A percentile compares a stretch with the other conserved stretches of the same genome.
Evolutionary conservation across 1,140 invertebrate genomes (phyloP).

Genomic region (Drosophila ogumai): DNA sequence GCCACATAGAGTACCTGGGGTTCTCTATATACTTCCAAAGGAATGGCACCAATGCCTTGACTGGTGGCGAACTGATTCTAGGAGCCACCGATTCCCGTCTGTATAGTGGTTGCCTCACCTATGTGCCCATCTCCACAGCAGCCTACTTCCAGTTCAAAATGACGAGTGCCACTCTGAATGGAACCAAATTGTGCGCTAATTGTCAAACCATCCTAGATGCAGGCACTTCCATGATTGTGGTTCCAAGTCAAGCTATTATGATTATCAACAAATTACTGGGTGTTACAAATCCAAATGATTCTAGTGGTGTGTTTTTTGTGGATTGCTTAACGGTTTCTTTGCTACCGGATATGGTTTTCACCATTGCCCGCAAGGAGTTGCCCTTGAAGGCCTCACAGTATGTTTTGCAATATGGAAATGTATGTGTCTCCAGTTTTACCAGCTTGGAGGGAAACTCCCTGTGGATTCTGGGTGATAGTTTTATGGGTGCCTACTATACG

Average conservation of each 20-base stretch:
- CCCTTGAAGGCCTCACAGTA: constrained; percentile 42
- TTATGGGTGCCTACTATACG: constrained; percentile 49
- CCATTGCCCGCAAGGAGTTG: constrained; percentile 59
- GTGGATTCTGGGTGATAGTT: constrained; percentile 49
- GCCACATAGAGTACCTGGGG: constrained; percentile 90
- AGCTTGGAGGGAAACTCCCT: constrained; percentile 86
- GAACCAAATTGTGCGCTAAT: constrained; percentile 86
- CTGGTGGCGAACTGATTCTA: constrained; percentile 96
- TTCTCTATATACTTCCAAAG: constrained; percentile 96
- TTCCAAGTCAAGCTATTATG: constrained; percentile 90
- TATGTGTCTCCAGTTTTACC: constrained; percentile 63
- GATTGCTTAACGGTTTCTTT: constrained; percentile 48
- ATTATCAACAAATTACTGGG: constrained; percentile 89
- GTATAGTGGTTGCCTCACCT: constrained; percentile 95
- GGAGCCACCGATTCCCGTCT: constrained; percentile 95
- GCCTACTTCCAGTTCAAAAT: constrained; percentile 99
- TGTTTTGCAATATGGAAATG: constrained; percentile 81
- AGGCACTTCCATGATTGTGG: constrained; percentile 97
- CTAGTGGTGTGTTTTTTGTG: constrained; percentile 87
- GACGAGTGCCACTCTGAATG: constrained; percentile 87
- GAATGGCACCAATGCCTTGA: constrained; percentile 88
- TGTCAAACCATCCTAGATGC: constrained; percentile 98
- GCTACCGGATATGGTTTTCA: constrained; percentile 55
- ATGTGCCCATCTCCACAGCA: constrained; percentile 92
- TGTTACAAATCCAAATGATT: constrained; percentile 89